These are phyloP conservation scores for Lepidurus packardi DNA, from an alignment of 1,140 invertebrate species.

Conservation along the genomic window DNA sequence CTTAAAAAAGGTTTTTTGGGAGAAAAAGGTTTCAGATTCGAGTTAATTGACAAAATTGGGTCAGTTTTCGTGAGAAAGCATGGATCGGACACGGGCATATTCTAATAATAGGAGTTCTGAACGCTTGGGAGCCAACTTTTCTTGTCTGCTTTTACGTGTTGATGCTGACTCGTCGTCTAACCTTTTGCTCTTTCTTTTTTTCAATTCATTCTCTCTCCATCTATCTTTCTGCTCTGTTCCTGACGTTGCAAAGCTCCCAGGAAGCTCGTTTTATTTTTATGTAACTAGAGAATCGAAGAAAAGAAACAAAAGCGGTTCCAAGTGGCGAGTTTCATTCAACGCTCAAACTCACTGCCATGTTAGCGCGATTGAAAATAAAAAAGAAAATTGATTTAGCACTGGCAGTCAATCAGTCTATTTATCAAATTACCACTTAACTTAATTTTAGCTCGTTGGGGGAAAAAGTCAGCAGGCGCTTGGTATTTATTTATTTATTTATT, in stretches of 20 bases:
- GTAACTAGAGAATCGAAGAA: background rate
- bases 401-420: too few species aligned
- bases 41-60: background rate
- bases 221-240: background rate
- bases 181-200: background rate
- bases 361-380: too few species aligned
- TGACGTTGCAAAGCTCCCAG: background rate
- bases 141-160: conserved; percentile 14
- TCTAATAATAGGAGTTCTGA: background rate
- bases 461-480: too few species aligned
- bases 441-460: too few species aligned
- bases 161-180: background rate
- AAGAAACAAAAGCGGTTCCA: too few species aligned
- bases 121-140: conserved; percentile 16
- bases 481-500: too few species aligned
- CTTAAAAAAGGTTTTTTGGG: too few species aligned
- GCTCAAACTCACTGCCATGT: too few species aligned
- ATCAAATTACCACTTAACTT: too few species aligned
- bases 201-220: background rate
- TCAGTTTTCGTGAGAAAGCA: background rate
- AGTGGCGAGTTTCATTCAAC: too few species aligned
- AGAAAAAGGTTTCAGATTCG: background rate
- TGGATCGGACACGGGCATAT: background rate
- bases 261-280: background rate
- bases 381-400: too few species aligned